Evolutionary conservation across 1,140 invertebrate species (phyloP).

Genomic region (Lanistes nyassanus): DNA sequence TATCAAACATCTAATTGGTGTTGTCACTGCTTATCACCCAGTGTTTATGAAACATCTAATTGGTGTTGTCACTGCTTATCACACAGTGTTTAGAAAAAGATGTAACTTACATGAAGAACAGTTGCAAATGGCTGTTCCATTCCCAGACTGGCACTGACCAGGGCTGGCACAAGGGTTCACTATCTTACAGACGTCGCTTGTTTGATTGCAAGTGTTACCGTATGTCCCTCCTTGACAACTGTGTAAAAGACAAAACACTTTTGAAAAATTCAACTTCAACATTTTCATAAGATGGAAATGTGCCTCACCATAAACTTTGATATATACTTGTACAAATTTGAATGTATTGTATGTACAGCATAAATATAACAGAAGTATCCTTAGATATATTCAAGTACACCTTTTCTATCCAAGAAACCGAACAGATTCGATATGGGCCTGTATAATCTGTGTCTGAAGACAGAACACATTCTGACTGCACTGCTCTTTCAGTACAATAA

Average conservation of each 20-base stretch:
- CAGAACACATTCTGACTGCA: no score
- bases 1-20: no score
- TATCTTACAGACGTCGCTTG: neutral
- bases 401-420: no score
- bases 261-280: neutral
- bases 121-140: neutral
- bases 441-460: no score
- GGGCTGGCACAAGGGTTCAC: neutral
- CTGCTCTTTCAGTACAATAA: no score
- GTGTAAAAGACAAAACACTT: neutral
- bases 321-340: neutral
- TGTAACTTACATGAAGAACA: slow-evolving; percentile 8
- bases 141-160: neutral
- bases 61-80: no score
- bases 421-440: no score
- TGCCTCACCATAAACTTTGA: neutral
- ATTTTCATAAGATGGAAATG: neutral
- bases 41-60: no score
- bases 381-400: no score
- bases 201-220: neutral
- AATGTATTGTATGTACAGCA: no score
- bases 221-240: slow-evolving; percentile 12
- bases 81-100: neutral
- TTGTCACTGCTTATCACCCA: no score
- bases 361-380: no score